phyloP scores from a whole-genome alignment of 2,113 vertebrate genomes.

The Scolopax mira region DNA sequence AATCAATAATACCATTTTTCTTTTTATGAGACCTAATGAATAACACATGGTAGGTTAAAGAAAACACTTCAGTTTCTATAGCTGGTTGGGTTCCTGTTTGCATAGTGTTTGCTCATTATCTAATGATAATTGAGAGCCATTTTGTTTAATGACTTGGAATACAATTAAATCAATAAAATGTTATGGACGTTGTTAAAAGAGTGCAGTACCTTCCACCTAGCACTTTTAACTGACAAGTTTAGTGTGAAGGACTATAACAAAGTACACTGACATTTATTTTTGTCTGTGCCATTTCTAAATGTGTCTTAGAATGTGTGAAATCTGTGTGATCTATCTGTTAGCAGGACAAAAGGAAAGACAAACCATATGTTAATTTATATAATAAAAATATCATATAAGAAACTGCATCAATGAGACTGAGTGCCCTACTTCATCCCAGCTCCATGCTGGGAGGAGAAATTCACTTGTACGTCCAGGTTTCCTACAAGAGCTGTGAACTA shows the following conservation, averaged over 20 bases:
- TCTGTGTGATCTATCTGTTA: neutral
- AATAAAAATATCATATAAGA: neutral
- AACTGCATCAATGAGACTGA: neutral
- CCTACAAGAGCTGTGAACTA: neutral
- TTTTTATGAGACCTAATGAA: neutral
- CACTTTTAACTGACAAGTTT: neutral
- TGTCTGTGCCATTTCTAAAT: neutral
- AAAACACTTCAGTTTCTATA: neutral
- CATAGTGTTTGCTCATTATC: neutral
- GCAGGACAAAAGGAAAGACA: neutral
- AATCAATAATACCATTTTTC: neutral
- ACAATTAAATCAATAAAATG: constrained; percentile 29
- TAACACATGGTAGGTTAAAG: neutral
- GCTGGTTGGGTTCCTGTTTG: neutral
- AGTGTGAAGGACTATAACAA: neutral
- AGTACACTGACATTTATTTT: neutral
- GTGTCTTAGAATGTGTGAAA: neutral
- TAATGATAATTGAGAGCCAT: constrained; percentile 1
- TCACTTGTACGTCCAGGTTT: neutral
- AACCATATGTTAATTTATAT: neutral
- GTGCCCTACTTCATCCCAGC: neutral
- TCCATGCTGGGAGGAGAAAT: neutral
- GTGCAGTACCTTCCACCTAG: neutral
- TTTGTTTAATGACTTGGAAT: constrained; percentile 37
- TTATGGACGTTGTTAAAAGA: neutral